phyloP scores from a whole-genome alignment of 2,888 invertebrate genomes.

The Phrixothrix hirtus region DNA sequence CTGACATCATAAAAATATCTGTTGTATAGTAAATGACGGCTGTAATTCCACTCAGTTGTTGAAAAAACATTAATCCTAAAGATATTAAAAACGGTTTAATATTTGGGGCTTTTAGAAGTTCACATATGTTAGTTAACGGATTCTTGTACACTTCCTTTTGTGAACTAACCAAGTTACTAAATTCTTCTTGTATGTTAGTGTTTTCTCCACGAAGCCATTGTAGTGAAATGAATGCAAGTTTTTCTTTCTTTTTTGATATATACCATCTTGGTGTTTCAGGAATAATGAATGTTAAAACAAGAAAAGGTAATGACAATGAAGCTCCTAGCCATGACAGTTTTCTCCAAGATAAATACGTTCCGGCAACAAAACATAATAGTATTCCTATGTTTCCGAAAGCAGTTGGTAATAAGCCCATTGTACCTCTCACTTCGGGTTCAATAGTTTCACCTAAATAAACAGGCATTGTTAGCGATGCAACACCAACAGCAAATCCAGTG shows the following conservation, averaged over 20 bases:
- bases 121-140: slow-evolving; percentile 63
- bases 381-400: slow-evolving; percentile 87
- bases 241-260: slow-evolving; percentile 74
- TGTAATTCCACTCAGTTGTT: slow-evolving; percentile 93
- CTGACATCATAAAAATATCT: slow-evolving; percentile 81
- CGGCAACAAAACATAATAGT: slow-evolving; percentile 76
- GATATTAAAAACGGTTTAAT: slow-evolving; percentile 79
- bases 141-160: slow-evolving; percentile 70
- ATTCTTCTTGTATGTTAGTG: slow-evolving; percentile 76
- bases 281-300: slow-evolving; percentile 77
- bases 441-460: slow-evolving; percentile 93
- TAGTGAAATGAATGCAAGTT: slow-evolving; percentile 76
- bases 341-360: slow-evolving; percentile 80
- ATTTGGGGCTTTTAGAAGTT: slow-evolving; percentile 70
- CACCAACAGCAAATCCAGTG: slow-evolving; percentile 85
- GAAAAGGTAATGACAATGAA: slow-evolving; percentile 74
- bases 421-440: slow-evolving; percentile 89
- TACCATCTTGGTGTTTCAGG: slow-evolving; percentile 95
- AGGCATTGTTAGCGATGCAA: slow-evolving; percentile 84
- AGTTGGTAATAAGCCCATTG: slow-evolving; percentile 84
- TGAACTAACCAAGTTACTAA: slow-evolving; percentile 72
- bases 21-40: slow-evolving; percentile 94
- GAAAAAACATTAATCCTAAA: slow-evolving; percentile 91
- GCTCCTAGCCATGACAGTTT: slow-evolving; percentile 79
- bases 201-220: slow-evolving; percentile 82